A percentile compares a stretch with the other conserved stretches of the same genome.
Conservation (phyloP, 2,113 vertebrate genomes). For the Pseudolaguvia tuberculata region DNA sequence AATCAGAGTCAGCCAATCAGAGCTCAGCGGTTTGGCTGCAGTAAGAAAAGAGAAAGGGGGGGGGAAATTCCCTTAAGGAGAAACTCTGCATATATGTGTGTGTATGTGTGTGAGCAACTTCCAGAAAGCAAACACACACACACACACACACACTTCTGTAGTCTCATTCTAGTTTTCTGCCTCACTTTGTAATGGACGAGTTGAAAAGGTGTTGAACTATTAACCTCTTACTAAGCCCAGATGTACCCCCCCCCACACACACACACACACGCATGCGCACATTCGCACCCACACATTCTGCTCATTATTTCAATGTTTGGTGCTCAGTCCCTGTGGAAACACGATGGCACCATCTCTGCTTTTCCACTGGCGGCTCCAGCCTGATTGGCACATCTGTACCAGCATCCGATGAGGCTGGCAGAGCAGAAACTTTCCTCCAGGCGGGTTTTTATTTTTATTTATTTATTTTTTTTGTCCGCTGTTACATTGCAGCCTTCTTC, state of each 20-base stretch:
- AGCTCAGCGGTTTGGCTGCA: slow-evolving; percentile 50
- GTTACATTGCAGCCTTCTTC: background rate
- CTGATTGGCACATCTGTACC: slow-evolving; percentile 1
- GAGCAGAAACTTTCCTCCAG: background rate
- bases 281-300: background rate
- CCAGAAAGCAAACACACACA: slow-evolving; percentile 7
- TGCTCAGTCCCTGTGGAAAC: slow-evolving; percentile 8
- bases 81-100: slow-evolving; percentile 28
- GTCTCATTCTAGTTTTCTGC: slow-evolving; percentile 7
- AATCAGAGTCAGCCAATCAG: slow-evolving; percentile 58
- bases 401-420: slow-evolving; percentile 10
- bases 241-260: background rate
- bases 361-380: background rate
- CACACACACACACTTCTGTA: slow-evolving; percentile 2
- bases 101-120: slow-evolving; percentile 17
- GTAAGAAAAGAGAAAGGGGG: slow-evolving; percentile 52
- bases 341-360: background rate
- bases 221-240: slow-evolving; percentile 17
- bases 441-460: too few species aligned
- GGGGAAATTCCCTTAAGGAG: slow-evolving; percentile 37
- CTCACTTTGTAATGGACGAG: slow-evolving; percentile 11
- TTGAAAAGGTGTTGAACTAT: slow-evolving; percentile 14
- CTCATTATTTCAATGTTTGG: slow-evolving; percentile 8
- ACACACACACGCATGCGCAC: background rate
- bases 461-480: background rate